Conservation (phyloP, 2,113 vertebrate genomes). For the Ellobius talpinus region DNA sequence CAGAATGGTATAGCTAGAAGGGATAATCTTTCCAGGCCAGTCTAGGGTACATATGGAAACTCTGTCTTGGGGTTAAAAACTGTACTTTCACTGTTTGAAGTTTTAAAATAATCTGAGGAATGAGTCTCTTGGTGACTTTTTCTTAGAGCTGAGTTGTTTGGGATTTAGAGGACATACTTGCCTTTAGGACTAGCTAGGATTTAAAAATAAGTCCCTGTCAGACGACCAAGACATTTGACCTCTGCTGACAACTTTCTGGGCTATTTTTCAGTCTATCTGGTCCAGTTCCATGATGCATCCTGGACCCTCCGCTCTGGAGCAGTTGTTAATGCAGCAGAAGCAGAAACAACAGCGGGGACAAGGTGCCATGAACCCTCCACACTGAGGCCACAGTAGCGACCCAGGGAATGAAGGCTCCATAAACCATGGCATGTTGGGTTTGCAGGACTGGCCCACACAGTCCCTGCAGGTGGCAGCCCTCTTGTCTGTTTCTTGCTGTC, state of each 20-base stretch:
- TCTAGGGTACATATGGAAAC: not conserved
- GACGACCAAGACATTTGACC: not conserved
- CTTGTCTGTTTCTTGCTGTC: constrained; percentile 91
- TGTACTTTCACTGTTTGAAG: not conserved
- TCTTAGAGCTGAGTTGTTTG: not conserved
- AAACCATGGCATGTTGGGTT: constrained; percentile 93
- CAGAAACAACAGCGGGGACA: constrained; percentile 99
- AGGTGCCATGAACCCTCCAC: constrained; percentile 98
- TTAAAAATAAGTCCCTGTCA: not conserved
- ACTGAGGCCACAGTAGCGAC: constrained; percentile 91
- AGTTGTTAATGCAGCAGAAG: constrained; percentile 99
- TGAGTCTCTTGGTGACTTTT: not conserved
- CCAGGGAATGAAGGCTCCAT: constrained; percentile 89
- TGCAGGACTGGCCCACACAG: constrained; percentile 90
- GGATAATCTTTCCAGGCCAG: not conserved
- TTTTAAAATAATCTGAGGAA: constrained; percentile 34
- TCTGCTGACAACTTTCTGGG: constrained; percentile 65
- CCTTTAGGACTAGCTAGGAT: constrained; percentile 27
- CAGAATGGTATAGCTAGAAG: not conserved
- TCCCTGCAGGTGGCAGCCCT: constrained; percentile 92
- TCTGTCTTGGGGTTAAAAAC: not conserved
- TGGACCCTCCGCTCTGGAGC: constrained; percentile 98
- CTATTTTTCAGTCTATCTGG: constrained; percentile 96
- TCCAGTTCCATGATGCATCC: constrained; percentile 99
- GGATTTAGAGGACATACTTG: not conserved